These are phyloP conservation scores for Hirtodrosophila histrioides DNA, from an alignment of 2,888 invertebrate species.

Conservation along the genomic window DNA sequence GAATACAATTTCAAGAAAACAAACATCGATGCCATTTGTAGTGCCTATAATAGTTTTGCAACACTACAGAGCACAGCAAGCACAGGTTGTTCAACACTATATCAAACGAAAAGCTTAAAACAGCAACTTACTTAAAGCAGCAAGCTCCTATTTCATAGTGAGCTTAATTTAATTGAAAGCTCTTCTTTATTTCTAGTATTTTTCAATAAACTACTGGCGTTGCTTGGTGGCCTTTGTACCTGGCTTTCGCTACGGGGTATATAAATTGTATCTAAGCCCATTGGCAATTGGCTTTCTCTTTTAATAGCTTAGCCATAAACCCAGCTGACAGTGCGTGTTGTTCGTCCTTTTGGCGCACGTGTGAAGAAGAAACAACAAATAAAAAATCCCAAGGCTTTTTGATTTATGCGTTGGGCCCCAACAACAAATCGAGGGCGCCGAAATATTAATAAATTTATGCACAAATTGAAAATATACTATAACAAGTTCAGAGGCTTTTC, in stretches of 20 bases:
- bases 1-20: no score
- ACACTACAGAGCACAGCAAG: no score
- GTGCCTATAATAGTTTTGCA: no score
- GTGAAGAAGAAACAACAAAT: constrained; percentile 17
- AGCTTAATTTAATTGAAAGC: no score
- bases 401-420: constrained; percentile 48
- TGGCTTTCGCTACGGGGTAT: background rate
- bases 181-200: no score
- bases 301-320: constrained; percentile 35
- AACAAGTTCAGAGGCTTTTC: constrained; percentile 39
- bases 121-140: no score
- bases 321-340: constrained; percentile 30
- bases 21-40: no score
- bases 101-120: no score
- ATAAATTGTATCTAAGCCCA: constrained; percentile 17
- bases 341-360: constrained; percentile 31
- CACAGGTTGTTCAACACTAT: no score
- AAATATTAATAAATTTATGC: constrained; percentile 62
- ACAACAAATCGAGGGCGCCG: constrained; percentile 26
- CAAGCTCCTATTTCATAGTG: no score
- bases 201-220: no score
- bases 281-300: constrained; percentile 37
- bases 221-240: background rate
- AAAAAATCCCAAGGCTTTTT: constrained; percentile 38
- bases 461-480: constrained; percentile 54